Conservation (phyloP, 23 tunicate species). For the Halocynthia aurantium region DNA sequence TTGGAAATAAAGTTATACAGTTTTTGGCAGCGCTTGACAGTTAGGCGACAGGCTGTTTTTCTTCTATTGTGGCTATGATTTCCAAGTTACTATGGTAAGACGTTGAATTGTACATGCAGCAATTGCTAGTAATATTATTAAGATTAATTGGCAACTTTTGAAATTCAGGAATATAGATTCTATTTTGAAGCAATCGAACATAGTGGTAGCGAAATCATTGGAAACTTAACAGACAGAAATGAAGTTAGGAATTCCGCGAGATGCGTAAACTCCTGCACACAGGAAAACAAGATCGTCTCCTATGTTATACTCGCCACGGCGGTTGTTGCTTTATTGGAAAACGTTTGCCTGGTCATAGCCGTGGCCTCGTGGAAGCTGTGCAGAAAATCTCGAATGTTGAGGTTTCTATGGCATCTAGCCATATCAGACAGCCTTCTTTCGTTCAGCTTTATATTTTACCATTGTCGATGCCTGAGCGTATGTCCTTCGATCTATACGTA, state of each 20-base stretch:
- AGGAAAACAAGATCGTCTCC: conserved; percentile 2
- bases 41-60: too few species aligned
- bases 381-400: conserved; percentile 37
- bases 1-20: too few species aligned
- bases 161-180: too few species aligned
- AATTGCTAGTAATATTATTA: too few species aligned
- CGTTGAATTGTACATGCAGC: too few species aligned
- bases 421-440: conserved; percentile 46
- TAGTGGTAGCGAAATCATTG: too few species aligned
- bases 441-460: conserved; percentile 26
- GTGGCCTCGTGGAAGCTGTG: conserved; percentile 13
- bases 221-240: too few species aligned
- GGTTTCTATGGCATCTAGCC: conserved; percentile 69
- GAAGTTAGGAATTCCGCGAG: not conserved
- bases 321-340: conserved; percentile 4
- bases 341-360: not conserved
- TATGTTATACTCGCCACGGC: not conserved
- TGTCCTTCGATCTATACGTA: conserved; percentile 51
- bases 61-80: too few species aligned
- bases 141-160: too few species aligned
- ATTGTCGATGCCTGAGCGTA: conserved; percentile 10
- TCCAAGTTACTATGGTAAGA: too few species aligned
- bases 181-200: too few species aligned
- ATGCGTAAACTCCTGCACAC: conserved; percentile 2
- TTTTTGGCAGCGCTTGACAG: too few species aligned